Conservation (phyloP, 2,888 invertebrate genomes). For the Spodoptera exigua region DNA sequence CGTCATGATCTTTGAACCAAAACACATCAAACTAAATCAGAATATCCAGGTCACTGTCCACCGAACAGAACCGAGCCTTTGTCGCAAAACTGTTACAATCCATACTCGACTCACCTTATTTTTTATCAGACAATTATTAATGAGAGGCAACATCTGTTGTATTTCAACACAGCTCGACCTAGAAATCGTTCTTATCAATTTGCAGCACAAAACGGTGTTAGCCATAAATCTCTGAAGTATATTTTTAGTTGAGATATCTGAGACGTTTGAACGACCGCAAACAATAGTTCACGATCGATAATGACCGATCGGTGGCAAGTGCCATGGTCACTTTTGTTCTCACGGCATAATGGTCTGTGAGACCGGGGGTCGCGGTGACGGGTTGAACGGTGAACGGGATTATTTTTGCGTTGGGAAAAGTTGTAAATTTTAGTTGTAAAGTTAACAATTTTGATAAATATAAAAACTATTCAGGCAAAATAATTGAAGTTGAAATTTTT, state of each 20-base stretch:
- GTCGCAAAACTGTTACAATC: constrained; percentile 25
- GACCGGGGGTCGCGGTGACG: constrained; percentile 11
- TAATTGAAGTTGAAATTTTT: too few relatives aligned
- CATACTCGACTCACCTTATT: constrained; percentile 23
- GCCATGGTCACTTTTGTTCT: constrained; percentile 72
- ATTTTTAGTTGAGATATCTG: constrained; percentile 36
- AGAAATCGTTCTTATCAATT: constrained; percentile 42
- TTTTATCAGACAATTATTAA: constrained; percentile 44
- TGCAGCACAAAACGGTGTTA: constrained; percentile 34
- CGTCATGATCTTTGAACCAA: too few relatives aligned
- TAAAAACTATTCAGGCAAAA: too few relatives aligned
- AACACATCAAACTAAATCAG: too few relatives aligned
- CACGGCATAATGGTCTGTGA: constrained; percentile 61
- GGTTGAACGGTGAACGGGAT: constrained; percentile 43
- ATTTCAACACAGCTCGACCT: constrained; percentile 37
- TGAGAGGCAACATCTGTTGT: constrained; percentile 34
- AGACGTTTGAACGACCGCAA: constrained; percentile 37
- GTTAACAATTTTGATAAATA: too few relatives aligned
- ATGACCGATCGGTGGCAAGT: constrained; percentile 67
- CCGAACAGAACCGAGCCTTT: constrained; percentile 4
- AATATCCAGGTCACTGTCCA: constrained; percentile 13
- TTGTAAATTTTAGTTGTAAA: background rate
- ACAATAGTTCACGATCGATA: constrained; percentile 70
- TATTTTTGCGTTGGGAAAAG: background rate
- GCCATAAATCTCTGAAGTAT: constrained; percentile 38